Conservation (phyloP, 2,797 vertebrate species). For the Sebastolobus altivelis region DNA sequence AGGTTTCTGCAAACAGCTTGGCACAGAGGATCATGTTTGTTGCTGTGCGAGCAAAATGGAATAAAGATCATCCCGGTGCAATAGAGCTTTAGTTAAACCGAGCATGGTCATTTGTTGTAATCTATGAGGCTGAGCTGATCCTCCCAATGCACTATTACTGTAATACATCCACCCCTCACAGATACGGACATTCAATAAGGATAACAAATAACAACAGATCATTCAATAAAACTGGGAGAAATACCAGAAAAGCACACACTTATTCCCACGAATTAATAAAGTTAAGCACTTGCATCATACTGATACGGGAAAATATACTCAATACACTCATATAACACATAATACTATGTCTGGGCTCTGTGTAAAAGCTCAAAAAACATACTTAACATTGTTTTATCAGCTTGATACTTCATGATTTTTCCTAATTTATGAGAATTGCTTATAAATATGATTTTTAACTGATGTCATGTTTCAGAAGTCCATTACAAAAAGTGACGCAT, state of each 20-base stretch:
- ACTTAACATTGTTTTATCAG: not conserved
- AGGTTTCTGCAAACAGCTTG: conserved; percentile 24
- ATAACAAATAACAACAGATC: not conserved
- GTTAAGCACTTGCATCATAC: not conserved
- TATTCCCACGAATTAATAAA: not conserved
- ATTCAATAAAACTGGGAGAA: not conserved
- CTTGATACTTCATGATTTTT: not conserved
- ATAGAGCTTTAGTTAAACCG: conserved; percentile 55
- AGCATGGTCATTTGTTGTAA: conserved; percentile 52
- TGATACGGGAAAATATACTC: not conserved
- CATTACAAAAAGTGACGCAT: not conserved
- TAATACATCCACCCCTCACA: conserved; percentile 1
- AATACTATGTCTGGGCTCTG: not conserved
- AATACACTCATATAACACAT: not conserved
- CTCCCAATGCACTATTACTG: not conserved
- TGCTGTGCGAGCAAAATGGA: conserved; percentile 50
- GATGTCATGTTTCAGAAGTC: not conserved
- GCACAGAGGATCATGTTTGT: conserved; percentile 52
- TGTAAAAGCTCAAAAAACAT: not conserved
- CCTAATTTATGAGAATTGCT: not conserved
- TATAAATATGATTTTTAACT: not conserved
- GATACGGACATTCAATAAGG: not conserved
- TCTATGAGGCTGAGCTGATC: conserved; percentile 49
- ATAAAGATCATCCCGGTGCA: conserved; percentile 54
- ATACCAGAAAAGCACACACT: not conserved